These are phyloP conservation scores for Sinocyclocheilus anophthalmus DNA, from an alignment of 2,113 vertebrate species.

Conservation along the genomic window DNA sequence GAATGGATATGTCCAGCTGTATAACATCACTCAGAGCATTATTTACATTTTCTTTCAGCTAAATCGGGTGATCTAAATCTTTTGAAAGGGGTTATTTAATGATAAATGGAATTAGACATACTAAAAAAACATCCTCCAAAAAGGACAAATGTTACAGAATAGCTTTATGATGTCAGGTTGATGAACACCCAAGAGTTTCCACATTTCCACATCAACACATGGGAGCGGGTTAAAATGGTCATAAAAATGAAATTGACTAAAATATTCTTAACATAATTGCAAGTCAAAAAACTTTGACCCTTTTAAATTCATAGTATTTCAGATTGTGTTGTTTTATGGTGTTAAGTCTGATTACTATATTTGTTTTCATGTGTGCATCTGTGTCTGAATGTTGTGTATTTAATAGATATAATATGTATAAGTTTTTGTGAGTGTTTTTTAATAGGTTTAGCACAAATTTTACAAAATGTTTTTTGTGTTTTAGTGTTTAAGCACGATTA, in stretches of 20 bases:
- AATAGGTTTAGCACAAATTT: constrained; percentile 2
- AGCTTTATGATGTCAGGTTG: not conserved
- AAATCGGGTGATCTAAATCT: not conserved
- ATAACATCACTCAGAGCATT: not conserved
- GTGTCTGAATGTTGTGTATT: constrained; percentile 7
- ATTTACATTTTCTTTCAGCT: not conserved
- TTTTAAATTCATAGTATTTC: too few relatives aligned
- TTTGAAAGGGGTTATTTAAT: not conserved
- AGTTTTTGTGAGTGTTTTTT: not conserved
- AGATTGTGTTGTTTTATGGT: not conserved
- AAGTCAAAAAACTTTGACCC: too few relatives aligned
- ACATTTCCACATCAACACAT: not conserved
- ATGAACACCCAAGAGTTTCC: too few relatives aligned
- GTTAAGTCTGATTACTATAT: not conserved
- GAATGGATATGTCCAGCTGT: not conserved
- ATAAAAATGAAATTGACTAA: not conserved
- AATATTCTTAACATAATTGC: too few relatives aligned
- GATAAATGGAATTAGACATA: not conserved
- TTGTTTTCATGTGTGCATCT: not conserved
- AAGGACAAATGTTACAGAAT: not conserved
- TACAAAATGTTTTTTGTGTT: not conserved
- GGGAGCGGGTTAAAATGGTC: not conserved
- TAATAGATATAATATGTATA: not conserved
- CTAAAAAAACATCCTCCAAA: not conserved
- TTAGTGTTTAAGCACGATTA: not conserved